Conservation (phyloP, 2,113 vertebrate genomes). For the Petroica traversi region DNA sequence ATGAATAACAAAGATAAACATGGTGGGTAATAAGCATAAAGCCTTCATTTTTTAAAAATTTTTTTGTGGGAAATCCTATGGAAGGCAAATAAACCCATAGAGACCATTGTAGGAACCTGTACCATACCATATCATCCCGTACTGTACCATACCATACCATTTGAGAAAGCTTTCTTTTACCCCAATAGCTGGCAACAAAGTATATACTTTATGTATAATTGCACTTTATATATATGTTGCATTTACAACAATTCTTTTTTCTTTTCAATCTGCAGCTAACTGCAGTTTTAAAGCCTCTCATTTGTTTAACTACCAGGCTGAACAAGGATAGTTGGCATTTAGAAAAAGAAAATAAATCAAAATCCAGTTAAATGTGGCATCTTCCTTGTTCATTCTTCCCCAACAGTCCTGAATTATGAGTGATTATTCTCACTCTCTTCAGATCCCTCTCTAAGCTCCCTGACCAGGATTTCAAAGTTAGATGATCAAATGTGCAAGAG, state of each 20-base stretch:
- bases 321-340: not conserved
- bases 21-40: not conserved
- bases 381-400: not conserved
- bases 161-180: slow-evolving; percentile 1
- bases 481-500: slow-evolving; percentile 4
- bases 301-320: not conserved
- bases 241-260: not conserved
- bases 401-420: not conserved
- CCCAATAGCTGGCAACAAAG: not conserved
- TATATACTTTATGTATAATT: too few species aligned
- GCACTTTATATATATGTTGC: too few species aligned
- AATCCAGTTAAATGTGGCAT: not conserved
- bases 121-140: not conserved
- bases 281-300: not conserved
- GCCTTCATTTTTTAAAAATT: not conserved
- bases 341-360: not conserved
- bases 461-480: slow-evolving; percentile 52
- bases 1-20: not conserved
- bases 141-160: not conserved
- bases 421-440: not conserved
- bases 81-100: not conserved
- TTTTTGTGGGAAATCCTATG: not conserved
- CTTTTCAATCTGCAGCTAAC: not conserved
- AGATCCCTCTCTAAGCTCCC: not conserved
- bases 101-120: not conserved